These are phyloP conservation scores for Megastigmus dorsalis DNA, from an alignment of 2,888 invertebrate species.

Conservation along the genomic window DNA sequence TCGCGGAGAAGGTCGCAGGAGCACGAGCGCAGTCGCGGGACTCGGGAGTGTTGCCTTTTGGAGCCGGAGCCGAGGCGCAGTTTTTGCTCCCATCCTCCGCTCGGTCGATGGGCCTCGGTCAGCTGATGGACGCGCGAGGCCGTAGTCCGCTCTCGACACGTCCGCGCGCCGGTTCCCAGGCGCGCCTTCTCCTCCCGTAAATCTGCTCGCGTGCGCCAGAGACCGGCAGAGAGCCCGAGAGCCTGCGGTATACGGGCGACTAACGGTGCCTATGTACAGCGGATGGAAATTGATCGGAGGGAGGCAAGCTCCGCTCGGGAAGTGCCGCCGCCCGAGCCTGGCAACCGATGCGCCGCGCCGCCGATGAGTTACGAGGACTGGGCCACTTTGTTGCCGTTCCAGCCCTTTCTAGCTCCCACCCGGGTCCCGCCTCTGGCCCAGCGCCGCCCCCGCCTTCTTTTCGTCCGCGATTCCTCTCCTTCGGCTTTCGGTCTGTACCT, in stretches of 20 bases:
- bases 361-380: slow-evolving; percentile 11
- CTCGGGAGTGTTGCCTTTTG: too few species aligned
- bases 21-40: too few species aligned
- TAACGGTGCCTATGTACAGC: slow-evolving; percentile 22
- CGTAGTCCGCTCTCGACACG: slow-evolving; percentile 15
- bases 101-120: too few species aligned
- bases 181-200: slow-evolving; percentile 44
- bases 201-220: slow-evolving; percentile 33
- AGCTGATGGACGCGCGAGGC: slow-evolving; percentile 45
- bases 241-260: neutral
- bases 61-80: too few species aligned
- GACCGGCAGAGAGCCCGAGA: neutral
- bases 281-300: slow-evolving; percentile 44
- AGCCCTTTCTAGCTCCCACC: too few species aligned
- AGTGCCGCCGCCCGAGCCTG: neutral
- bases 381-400: neutral
- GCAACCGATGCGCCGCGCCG: neutral
- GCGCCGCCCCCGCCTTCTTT: too few species aligned
- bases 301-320: too few species aligned
- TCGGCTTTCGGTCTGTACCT: neutral
- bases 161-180: slow-evolving; percentile 37
- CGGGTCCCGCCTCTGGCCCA: too few species aligned
- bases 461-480: neutral
- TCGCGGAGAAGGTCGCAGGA: too few species aligned
- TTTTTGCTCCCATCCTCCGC: too few species aligned